Conservation (phyloP, 1,140 invertebrate genomes). For the Stegodyphus dumicola region DNA sequence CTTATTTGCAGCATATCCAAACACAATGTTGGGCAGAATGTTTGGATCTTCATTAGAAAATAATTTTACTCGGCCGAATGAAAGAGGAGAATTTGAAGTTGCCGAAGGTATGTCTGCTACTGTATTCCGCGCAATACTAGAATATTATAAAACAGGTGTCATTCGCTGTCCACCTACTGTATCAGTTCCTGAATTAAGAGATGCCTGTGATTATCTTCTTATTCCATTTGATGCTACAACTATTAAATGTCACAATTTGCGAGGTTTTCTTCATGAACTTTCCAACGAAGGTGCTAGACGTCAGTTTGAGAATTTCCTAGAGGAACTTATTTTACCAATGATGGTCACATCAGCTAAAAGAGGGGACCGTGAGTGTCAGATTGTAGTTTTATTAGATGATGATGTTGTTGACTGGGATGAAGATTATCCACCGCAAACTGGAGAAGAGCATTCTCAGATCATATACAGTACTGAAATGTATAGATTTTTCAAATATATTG, state of each 20-base stretch:
- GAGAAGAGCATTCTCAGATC: conserved; percentile 97
- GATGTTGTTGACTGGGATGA: conserved; percentile 98
- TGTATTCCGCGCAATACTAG: conserved; percentile 93
- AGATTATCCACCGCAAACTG: conserved; percentile 98
- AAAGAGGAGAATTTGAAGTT: conserved; percentile 96
- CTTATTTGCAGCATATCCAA: conserved; percentile 88
- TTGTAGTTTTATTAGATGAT: conserved; percentile 95
- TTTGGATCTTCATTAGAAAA: conserved; percentile 92
- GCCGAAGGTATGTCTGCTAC: conserved; percentile 96
- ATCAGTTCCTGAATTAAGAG: conserved; percentile 91
- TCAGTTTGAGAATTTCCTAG: conserved; percentile 96
- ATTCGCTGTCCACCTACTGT: conserved; percentile 90
- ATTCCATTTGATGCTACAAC: conserved; percentile 97
- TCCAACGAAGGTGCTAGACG: conserved; percentile 97
- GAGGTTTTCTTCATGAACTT: conserved; percentile 95
- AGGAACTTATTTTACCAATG: conserved; percentile 92
- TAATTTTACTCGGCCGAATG: conserved; percentile 89
- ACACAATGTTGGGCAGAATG: conserved; percentile 97
- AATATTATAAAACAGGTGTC: conserved; percentile 91
- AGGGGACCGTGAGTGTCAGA: conserved; percentile 72
- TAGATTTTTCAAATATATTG: conserved; percentile 99
- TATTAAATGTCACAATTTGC: conserved; percentile 93
- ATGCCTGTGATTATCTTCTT: conserved; percentile 98
- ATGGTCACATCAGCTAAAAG: conserved; percentile 93
- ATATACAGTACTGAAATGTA: conserved; percentile 69